Conservation (phyloP, 92 coral and sea anemone species). For the Scolanthus callimorphus region DNA sequence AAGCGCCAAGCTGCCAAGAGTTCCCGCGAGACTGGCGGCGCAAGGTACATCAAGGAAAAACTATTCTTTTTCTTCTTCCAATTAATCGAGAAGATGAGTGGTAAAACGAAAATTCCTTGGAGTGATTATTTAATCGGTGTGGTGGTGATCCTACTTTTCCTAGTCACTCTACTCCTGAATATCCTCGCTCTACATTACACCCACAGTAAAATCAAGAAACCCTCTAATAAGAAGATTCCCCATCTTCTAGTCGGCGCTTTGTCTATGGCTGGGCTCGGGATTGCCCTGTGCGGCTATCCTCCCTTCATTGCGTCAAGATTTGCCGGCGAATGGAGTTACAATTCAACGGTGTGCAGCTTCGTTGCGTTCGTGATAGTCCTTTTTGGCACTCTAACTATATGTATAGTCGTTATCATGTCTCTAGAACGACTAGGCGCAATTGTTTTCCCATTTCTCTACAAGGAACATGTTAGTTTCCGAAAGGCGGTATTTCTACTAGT, state of each 20-base stretch:
- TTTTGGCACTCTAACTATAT: slow-evolving; percentile 78
- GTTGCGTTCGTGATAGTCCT: slow-evolving; percentile 73
- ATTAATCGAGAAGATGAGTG: too few species aligned
- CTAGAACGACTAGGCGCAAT: slow-evolving; percentile 76
- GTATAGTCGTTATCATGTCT: slow-evolving; percentile 81
- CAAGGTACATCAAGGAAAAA: too few species aligned
- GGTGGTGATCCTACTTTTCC: slow-evolving; percentile 54
- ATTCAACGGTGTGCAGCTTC: slow-evolving; percentile 59
- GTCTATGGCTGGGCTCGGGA: slow-evolving; percentile 72
- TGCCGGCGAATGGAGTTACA: slow-evolving; percentile 67
- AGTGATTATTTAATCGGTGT: slow-evolving; percentile 59
- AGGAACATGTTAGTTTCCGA: slow-evolving; percentile 70
- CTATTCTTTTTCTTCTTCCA: too few species aligned
- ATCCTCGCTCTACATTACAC: slow-evolving; percentile 77
- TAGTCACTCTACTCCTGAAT: slow-evolving; percentile 69
- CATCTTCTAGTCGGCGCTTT: slow-evolving; percentile 87
- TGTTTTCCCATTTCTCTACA: slow-evolving; percentile 81
- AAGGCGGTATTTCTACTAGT: slow-evolving; percentile 49
- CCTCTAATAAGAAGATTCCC: slow-evolving; percentile 83
- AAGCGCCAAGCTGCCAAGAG: too few species aligned
- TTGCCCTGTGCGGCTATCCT: slow-evolving; percentile 70
- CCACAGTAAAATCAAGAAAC: slow-evolving; percentile 72
- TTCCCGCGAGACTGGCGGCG: too few species aligned
- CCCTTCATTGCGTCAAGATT: slow-evolving; percentile 80
- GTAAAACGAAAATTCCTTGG: slow-evolving; percentile 32